phyloP scores from a whole-genome alignment of 2,888 invertebrate species.

The Mesochorus sp. region DNA sequence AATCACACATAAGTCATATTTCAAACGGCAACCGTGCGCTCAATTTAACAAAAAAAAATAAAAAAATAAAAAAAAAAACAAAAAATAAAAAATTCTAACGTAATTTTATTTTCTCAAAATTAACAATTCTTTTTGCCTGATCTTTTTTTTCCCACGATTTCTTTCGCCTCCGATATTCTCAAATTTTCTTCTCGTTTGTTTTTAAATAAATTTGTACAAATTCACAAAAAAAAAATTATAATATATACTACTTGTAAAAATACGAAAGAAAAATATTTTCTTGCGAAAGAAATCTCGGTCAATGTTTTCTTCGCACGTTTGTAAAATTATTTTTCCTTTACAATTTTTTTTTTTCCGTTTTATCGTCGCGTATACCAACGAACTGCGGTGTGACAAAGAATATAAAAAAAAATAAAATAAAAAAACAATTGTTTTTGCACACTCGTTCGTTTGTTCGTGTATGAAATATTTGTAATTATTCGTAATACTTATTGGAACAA shows the following conservation, averaged over 20 bases:
- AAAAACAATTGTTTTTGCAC: slow-evolving; percentile 3
- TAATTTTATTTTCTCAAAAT: background rate
- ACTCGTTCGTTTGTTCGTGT: slow-evolving; percentile 28
- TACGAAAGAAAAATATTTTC: slow-evolving; percentile 36
- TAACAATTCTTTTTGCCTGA: slow-evolving; percentile 1
- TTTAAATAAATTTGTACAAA: background rate
- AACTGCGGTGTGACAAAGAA: slow-evolving; percentile 39
- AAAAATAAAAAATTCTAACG: background rate
- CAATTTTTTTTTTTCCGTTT: slow-evolving; percentile 29
- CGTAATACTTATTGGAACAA: slow-evolving; percentile 78
- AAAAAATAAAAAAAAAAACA: background rate
- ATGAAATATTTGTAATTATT: slow-evolving; percentile 31
- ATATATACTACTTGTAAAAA: background rate
- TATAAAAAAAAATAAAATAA: slow-evolving; percentile 24
- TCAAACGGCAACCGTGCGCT: slow-evolving; percentile 79
- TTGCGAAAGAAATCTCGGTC: slow-evolving; percentile 43
- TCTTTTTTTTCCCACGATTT: slow-evolving; percentile 22
- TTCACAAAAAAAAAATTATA: background rate
- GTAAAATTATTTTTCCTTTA: slow-evolving; percentile 7
- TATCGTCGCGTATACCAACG: slow-evolving; percentile 41
- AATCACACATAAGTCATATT: slow-evolving; percentile 78
- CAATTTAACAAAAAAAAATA: slow-evolving; percentile 62
- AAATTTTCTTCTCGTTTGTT: slow-evolving; percentile 30
- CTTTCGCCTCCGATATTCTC: slow-evolving; percentile 5
- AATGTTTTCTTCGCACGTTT: slow-evolving; percentile 53